Evolutionary conservation across 2,113 vertebrate species (phyloP), one percentile per base, ranked within the genome.

Genomic region (Ascaphus truei): DNA sequence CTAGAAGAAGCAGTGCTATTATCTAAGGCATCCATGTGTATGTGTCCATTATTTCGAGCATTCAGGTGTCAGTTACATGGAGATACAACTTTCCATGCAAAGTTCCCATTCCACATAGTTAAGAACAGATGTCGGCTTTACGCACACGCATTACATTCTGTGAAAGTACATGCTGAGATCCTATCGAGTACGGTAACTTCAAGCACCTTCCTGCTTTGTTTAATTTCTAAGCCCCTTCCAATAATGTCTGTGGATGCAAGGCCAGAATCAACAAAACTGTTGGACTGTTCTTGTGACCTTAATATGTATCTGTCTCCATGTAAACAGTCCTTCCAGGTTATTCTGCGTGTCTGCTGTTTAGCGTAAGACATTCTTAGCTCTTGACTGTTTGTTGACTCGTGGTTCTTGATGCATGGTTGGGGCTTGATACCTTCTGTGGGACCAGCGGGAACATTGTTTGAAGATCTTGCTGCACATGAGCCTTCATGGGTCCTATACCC

Each of bases 301-400:
- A 63, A 50, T 63, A 50, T 63, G 61, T 27, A 74, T 62, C 73
- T 77, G 73, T 61, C 73, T 72, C 68, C 41, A 56, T 73, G 66
- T 61, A 73, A 65, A 75, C 66, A 58, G 52, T 58, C 53, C 73
- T 77, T 53, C 62, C 75, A 63, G 47, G 26, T 3, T 63, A 79
- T 60, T 79, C 80, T 65, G 75, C 73, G 61, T 30, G 57, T 73
- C 72, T 74, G 45, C 58, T 73, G 71, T 69, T 11, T 48, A n/a
- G n/a, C n/a, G n/a, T n/a, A n/a, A n/a, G n/a, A n/a, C n/a, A n/a
- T n/a, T n/a, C n/a, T n/a, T n/a, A n/a, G n/a, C n/a, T n/a, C n/a
- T n/a, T n/a, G n/a, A n/a, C n/a, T n/a, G n/a, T n/a, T n/a, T n/a
- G n/a, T n/a, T n/a, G n/a, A n/a, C n/a, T n/a, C n/a, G n/a, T n/a